phyloP scores from a whole-genome alignment of 2,888 invertebrate species.

The Platycheirus albimanus region DNA sequence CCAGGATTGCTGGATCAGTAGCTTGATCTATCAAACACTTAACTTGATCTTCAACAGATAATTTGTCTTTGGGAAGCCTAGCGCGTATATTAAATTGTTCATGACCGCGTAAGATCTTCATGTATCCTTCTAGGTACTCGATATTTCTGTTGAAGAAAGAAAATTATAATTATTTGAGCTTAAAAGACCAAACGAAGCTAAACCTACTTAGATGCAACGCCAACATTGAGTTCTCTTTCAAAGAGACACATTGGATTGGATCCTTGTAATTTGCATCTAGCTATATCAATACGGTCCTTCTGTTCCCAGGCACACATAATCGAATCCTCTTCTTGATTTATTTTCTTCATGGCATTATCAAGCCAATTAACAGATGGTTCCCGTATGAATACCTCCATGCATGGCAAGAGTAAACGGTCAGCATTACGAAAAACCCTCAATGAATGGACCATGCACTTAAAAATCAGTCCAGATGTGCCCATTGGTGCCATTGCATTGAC shows the following conservation, averaged over 20 bases:
- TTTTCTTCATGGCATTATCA: slow-evolving; percentile 79
- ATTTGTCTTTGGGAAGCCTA: slow-evolving; percentile 76
- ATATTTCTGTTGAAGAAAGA: slow-evolving; percentile 17
- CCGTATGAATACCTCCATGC: slow-evolving; percentile 88
- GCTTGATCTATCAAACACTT: slow-evolving; percentile 87
- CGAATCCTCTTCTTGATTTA: slow-evolving; percentile 71
- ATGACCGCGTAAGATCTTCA: slow-evolving; percentile 79
- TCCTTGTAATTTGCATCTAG: slow-evolving; percentile 85
- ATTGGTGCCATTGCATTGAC: slow-evolving; percentile 86
- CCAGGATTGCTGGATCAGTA: slow-evolving; percentile 87
- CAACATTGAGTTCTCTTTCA: slow-evolving; percentile 83
- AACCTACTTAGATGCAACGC: slow-evolving; percentile 62
- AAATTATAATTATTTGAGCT: not conserved
- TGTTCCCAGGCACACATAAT: slow-evolving; percentile 83
- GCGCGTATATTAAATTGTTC: slow-evolving; percentile 79
- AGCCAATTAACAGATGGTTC: slow-evolving; percentile 89
- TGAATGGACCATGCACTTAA: slow-evolving; percentile 86
- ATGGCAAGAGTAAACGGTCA: slow-evolving; percentile 84
- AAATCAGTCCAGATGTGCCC: slow-evolving; percentile 84
- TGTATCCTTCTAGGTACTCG: slow-evolving; percentile 77
- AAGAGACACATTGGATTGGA: slow-evolving; percentile 85
- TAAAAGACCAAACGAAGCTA: too few relatives aligned
- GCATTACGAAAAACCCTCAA: slow-evolving; percentile 84
- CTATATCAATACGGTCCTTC: slow-evolving; percentile 83
- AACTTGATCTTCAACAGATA: slow-evolving; percentile 85